Base-by-base conservation (phyloP, 2,113 vertebrate species). In the Camelus dromedarius region DNA sequence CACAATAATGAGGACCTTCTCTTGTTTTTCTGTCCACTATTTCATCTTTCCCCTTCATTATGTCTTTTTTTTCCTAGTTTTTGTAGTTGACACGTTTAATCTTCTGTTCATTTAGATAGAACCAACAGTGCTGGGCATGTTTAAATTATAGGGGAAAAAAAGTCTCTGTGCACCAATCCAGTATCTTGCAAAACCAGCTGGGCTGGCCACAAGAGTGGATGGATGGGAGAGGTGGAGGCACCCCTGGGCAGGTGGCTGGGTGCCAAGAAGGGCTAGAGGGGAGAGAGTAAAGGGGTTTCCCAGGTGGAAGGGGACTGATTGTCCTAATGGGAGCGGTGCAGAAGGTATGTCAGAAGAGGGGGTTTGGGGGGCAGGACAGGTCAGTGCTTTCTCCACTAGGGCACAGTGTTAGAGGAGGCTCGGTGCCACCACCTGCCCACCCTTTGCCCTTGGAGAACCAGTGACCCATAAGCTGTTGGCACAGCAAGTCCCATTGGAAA, bases 171-270 rank as follows among this genome's bases (percentile, higher is more conserved):
- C 4, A 58, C 35, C 35, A 42, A 87, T 11, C 26, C 19, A 58
- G 99, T 99, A 98, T 99, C 99, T 99, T 99, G 99, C 98, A 99
- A 99, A 99, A 99, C 99, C 99, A 99, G 99, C 99, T 98, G 96
- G 97, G 97, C 97, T 85, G 90, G 69, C 80, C 85, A 60, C 79
- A 72, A 24, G 79, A 60, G 30, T 72, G 30, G n/a, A 5, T 3
- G 50, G 56, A 1, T 50, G 66, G 32, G 85, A 91, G 2, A 3
- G 0, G 80, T 93, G 97, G 73, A n/a, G 48, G 38, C 58, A 32
- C 58, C 48, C 5, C 11, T 72, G 48, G 77, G 76, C 15, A 42
- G 16, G 48, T 54, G 56, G 66, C 76, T 82, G 56, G 67, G 79
- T 92, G 18, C 67, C 28, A 4, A 18, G 60, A 76, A 16, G 54